Percentiles rank a stretch among this genome's conserved stretches.
Evolutionary conservation across 1,140 invertebrate species (phyloP).

Genomic region (Popillia japonica): DNA sequence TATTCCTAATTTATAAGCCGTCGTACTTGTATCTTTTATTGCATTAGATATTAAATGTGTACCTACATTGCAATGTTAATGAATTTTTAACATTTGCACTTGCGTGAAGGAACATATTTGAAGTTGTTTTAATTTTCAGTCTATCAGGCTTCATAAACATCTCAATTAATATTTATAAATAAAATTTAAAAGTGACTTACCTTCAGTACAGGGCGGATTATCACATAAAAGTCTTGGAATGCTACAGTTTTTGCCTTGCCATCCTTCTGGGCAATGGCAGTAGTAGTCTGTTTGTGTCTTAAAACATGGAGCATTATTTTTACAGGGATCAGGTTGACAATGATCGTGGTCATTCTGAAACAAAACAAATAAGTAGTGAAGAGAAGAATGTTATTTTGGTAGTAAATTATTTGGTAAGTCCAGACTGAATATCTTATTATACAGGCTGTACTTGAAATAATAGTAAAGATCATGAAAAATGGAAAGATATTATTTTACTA

Average conservation of each 20-base stretch:
- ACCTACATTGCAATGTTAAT: no score
- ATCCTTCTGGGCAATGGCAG: constrained; percentile 87
- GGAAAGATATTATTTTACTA: no score
- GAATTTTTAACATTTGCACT: no score
- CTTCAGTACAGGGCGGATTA: constrained; percentile 67
- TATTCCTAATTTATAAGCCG: no score
- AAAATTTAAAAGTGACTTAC: constrained; percentile 51
- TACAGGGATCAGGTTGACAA: constrained; percentile 83
- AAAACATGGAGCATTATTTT: constrained; percentile 81
- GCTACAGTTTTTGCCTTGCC: constrained; percentile 91
- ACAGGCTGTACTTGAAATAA: no score
- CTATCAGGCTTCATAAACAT: not conserved
- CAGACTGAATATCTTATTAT: no score
- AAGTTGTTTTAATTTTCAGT: not conserved
- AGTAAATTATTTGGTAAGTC: no score
- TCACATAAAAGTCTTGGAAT: constrained; percentile 68
- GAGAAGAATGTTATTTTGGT: no score
- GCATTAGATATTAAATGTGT: no score
- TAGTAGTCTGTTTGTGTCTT: constrained; percentile 88
- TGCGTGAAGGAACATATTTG: no score
- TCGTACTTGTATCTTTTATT: no score
- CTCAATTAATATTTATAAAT: not conserved
- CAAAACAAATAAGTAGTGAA: not conserved
- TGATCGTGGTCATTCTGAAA: constrained; percentile 82
- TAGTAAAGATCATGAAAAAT: no score